Conservation (phyloP, 1,140 invertebrate species). For the Drosophila serrata region DNA sequence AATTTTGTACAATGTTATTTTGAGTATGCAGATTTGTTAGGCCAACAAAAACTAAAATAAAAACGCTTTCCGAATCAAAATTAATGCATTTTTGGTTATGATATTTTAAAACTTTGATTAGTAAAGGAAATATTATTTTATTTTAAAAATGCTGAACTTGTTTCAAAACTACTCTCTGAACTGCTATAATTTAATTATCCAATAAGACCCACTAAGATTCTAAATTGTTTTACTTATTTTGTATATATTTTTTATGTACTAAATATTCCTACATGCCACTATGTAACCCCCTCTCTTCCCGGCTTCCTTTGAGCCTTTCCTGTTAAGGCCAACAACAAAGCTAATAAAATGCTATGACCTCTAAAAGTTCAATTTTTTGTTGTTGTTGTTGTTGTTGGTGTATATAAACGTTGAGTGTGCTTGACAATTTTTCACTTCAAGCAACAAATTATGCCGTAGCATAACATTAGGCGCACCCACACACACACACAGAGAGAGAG, state of each 20-base stretch:
- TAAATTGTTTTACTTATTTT: not conserved
- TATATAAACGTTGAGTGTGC: conserved; percentile 78
- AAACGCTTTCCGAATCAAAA: no score
- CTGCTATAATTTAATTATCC: not conserved
- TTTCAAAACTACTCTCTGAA: not conserved
- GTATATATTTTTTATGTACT: not conserved
- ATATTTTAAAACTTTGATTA: no score
- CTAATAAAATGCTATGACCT: conserved; percentile 79
- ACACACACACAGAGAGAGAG: conserved; percentile 11
- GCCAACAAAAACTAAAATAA: no score
- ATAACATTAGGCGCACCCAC: conserved; percentile 74
- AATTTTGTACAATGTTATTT: no score
- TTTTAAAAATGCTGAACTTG: no score
- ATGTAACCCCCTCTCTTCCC: not conserved
- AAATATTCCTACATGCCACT: not conserved
- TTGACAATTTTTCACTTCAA: conserved; percentile 82
- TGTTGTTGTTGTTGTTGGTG: conserved; percentile 66
- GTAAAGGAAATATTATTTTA: no score
- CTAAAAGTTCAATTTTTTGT: conserved; percentile 76
- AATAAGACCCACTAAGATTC: not conserved
- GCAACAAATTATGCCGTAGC: conserved; percentile 81
- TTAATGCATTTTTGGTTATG: no score
- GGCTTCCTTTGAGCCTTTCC: not conserved
- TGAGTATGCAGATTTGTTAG: no score
- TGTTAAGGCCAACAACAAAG: conserved; percentile 54